Base-by-base conservation (phyloP, 2,113 vertebrate genomes). In the Sialia sialis region DNA sequence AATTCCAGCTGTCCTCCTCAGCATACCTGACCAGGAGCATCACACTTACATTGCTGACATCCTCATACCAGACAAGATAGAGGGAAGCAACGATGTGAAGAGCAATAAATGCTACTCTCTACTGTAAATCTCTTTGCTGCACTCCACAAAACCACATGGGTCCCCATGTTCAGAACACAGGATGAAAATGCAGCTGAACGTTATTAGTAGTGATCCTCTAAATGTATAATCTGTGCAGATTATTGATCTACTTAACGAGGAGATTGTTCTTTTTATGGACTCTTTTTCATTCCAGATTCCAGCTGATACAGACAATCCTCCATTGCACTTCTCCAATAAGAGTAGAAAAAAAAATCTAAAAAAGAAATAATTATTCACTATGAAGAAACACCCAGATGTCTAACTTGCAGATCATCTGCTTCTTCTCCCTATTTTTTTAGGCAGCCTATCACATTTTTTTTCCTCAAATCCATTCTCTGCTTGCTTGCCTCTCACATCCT, bases 401-500 rank as follows among this genome's bases (percentile, higher is more conserved):
- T 46, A 79, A 66, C 66, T 62, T 51, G 49, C 23, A 85, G 46
- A 79, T 84, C 38, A 54, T 49, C 32, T 70, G 21, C 27, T 79
- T 20, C 38, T 69, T 87, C 14, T 79, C 38, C 41, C 44, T 39
- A 15, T 25, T 77, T 91, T 74, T 75, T 88, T 6, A 70, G 39
- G 82, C 46, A 91, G 68, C 9, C 55, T 26, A 66, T 55, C 54
- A 83, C 39, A 70, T 59, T 56, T 78, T 56, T 78, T 73, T 79
- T 79, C n/a, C 16, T 73, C 67, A 68, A 85, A 78, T 67, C 27
- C 39, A 26, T 67, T 82, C 51, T 27, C 55, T 59, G 43, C 46
- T 87, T 79, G 30, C 70, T 73, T 74, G 34, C 39, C 30, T 93
- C 59, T 84, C 62, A 62, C 81, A 79, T 55, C 34, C 30, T 91